Percentiles rank a stretch among this genome's conserved stretches.
These are phyloP conservation scores for Agriopis leucophaearia DNA, from an alignment of 2,888 invertebrate genomes.

Conservation along the genomic window DNA sequence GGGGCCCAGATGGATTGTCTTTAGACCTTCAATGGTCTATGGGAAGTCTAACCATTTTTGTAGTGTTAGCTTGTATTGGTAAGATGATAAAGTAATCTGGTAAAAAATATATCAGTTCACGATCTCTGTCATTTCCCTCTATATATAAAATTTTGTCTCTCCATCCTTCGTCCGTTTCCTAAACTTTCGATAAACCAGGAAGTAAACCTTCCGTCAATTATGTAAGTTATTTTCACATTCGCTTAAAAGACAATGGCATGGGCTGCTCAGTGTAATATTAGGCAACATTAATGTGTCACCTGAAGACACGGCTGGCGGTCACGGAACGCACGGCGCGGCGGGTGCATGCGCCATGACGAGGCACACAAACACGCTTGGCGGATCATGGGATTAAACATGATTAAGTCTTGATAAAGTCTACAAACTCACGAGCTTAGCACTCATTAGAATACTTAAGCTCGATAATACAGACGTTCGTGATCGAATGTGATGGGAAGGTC, in stretches of 20 bases:
- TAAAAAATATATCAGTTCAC: too few relatives aligned
- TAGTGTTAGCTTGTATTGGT: too few relatives aligned
- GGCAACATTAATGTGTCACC: constrained; percentile 48
- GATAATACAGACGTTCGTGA: constrained; percentile 22
- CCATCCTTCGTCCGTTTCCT: constrained; percentile 24
- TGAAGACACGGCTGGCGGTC: constrained; percentile 50
- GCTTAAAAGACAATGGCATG: constrained; percentile 45
- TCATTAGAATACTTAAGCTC: constrained; percentile 17
- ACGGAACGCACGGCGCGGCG: constrained; percentile 58
- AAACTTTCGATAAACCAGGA: constrained; percentile 35
- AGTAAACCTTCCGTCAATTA: constrained; percentile 43
- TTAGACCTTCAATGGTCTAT: too few relatives aligned
- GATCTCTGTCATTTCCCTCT: too few relatives aligned
- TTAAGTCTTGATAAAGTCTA: constrained; percentile 20
- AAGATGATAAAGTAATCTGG: too few relatives aligned
- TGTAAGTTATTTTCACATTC: constrained; percentile 47
- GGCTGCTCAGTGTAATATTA: constrained; percentile 40
- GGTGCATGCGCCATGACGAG: constrained; percentile 55
- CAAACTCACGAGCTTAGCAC: constrained; percentile 24
- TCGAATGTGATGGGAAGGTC: constrained; percentile 17
- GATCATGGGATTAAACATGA: constrained; percentile 30
- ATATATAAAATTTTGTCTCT: too few relatives aligned
- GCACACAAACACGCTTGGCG: constrained; percentile 18
- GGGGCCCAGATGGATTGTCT: too few relatives aligned
- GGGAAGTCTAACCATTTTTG: too few relatives aligned